Evolutionary conservation across 2,113 vertebrate genomes (phyloP).

Genomic region (Struthio camelus): DNA sequence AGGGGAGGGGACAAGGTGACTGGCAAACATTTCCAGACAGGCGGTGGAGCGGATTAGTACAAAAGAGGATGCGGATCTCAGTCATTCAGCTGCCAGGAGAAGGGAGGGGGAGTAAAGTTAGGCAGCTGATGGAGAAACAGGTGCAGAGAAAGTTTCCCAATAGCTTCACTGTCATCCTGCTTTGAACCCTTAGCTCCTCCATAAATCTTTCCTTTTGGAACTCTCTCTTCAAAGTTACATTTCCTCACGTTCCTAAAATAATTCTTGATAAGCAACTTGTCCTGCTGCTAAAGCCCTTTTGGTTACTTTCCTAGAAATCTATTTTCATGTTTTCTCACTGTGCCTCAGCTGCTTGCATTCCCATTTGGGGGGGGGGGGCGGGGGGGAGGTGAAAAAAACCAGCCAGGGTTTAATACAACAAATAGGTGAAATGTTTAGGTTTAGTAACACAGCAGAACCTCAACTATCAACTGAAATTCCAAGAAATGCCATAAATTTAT

Average conservation of each 20-base stretch:
- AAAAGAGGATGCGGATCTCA: not conserved
- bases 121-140: slow-evolving; percentile 65
- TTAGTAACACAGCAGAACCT: slow-evolving; percentile 25
- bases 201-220: slow-evolving; percentile 65
- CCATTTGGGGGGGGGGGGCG: not conserved
- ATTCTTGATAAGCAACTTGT: slow-evolving; percentile 41
- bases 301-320: slow-evolving; percentile 61
- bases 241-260: slow-evolving; percentile 60
- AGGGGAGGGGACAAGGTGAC: not conserved
- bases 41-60: not conserved
- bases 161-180: slow-evolving; percentile 20
- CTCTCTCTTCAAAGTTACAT: slow-evolving; percentile 46
- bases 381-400: not conserved
- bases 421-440: not conserved
- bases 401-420: slow-evolving; percentile 7
- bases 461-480: slow-evolving; percentile 28
- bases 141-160: slow-evolving; percentile 55
- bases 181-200: slow-evolving; percentile 54
- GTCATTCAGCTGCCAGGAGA: slow-evolving; percentile 38
- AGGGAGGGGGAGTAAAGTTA: not conserved
- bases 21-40: slow-evolving; percentile 53
- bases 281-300: slow-evolving; percentile 31
- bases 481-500: not conserved
- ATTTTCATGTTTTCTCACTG: slow-evolving; percentile 44
- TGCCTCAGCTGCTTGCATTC: slow-evolving; percentile 59